Conservation (phyloP, 2,888 invertebrate genomes). For the Drosophila gaucha region DNA sequence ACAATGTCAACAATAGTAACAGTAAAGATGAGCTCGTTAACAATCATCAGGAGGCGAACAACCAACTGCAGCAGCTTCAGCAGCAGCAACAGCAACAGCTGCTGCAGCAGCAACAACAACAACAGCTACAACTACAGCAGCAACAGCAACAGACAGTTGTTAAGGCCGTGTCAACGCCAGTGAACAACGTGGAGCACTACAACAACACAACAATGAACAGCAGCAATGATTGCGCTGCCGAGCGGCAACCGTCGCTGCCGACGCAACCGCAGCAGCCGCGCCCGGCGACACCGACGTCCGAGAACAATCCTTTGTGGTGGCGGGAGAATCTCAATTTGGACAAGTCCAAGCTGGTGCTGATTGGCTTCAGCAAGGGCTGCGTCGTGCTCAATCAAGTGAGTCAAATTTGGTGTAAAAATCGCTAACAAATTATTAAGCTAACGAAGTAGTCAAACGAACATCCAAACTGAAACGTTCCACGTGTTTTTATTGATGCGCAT, state of each 20-base stretch:
- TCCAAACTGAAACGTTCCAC: neutral
- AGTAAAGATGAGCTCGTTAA: slow-evolving; percentile 40
- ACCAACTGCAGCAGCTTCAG: slow-evolving; percentile 42
- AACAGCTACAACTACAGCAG: slow-evolving; percentile 33
- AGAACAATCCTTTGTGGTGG: slow-evolving; percentile 87
- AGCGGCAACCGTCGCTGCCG: slow-evolving; percentile 49
- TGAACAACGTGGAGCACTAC: slow-evolving; percentile 59
- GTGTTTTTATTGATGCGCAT: neutral
- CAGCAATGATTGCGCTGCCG: slow-evolving; percentile 55
- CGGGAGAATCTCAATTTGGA: slow-evolving; percentile 86
- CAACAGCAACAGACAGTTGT: slow-evolving; percentile 16
- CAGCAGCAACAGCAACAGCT: slow-evolving; percentile 17
- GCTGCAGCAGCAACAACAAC: slow-evolving; percentile 20
- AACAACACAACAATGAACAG: slow-evolving; percentile 44
- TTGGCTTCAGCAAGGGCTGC: slow-evolving; percentile 97
- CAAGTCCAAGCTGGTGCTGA: slow-evolving; percentile 87
- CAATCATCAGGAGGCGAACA: slow-evolving; percentile 42
- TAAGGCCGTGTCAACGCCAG: slow-evolving; percentile 18
- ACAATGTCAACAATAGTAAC: slow-evolving; percentile 48
- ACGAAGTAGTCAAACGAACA: neutral
- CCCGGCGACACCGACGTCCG: slow-evolving; percentile 58
- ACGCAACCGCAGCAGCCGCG: slow-evolving; percentile 59
- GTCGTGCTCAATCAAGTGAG: slow-evolving; percentile 93
- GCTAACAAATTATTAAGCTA: slow-evolving; percentile 42
- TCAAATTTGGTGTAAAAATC: slow-evolving; percentile 83